Evolutionary conservation across 2,113 vertebrate genomes (phyloP).

Genomic region (Pundamilia nyererei): DNA sequence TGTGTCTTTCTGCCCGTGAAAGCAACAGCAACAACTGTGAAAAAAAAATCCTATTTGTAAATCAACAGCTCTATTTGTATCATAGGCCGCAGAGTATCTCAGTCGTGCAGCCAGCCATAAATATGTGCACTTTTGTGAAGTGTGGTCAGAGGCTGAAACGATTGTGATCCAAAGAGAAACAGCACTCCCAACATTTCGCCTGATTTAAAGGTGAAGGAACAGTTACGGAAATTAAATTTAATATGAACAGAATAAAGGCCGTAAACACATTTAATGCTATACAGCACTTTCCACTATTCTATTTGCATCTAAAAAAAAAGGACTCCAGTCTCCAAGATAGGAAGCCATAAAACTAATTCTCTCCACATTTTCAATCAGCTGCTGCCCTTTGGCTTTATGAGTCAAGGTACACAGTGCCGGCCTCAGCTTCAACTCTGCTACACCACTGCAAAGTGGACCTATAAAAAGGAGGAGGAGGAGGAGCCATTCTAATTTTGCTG

Average conservation of each 20-base stretch:
- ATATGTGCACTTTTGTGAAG: background rate
- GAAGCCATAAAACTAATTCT: slow-evolving; percentile 8
- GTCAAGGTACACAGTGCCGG: background rate
- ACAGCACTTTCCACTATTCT: background rate
- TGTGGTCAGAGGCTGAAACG: background rate
- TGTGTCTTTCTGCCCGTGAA: background rate
- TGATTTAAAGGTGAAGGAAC: background rate
- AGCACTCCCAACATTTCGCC: background rate
- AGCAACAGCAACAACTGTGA: background rate
- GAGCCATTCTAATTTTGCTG: background rate
- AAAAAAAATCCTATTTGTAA: slow-evolving; percentile 20
- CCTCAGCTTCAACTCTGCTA: background rate
- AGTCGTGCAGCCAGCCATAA: background rate
- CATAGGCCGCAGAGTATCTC: background rate
- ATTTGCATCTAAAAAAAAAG: background rate
- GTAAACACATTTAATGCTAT: background rate
- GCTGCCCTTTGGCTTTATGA: slow-evolving; percentile 25
- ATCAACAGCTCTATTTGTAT: slow-evolving; percentile 37
- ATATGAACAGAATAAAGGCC: background rate
- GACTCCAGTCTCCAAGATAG: background rate
- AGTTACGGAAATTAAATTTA: background rate
- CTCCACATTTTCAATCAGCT: slow-evolving; percentile 12
- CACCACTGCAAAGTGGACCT: background rate
- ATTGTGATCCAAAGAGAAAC: background rate
- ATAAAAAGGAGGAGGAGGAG: background rate